Evolutionary conservation across 2,113 vertebrate genomes (phyloP).

Genomic region (Pandion haliaetus): DNA sequence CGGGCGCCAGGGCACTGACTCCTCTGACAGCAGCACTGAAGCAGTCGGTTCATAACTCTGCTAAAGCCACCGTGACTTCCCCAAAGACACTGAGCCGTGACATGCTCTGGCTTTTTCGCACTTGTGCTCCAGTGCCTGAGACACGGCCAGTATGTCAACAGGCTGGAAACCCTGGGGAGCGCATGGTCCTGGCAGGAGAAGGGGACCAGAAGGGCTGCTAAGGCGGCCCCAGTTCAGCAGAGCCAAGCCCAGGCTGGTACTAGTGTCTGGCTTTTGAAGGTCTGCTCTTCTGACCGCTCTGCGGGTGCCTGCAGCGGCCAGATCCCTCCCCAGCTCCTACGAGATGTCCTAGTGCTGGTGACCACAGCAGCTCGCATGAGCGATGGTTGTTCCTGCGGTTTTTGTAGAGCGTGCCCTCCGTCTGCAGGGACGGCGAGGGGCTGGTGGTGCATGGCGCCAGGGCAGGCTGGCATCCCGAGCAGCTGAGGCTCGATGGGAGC

Average conservation of each 20-base stretch:
- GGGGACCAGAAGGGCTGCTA: not conserved
- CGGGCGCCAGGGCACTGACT: fast-evolving
- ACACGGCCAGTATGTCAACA: fast-evolving
- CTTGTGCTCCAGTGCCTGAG: not conserved
- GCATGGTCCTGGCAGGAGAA: fast-evolving
- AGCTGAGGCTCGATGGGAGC: not conserved
- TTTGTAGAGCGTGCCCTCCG: fast-evolving
- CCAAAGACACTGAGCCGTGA: not conserved
- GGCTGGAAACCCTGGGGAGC: not conserved
- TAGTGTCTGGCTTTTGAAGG: not conserved
- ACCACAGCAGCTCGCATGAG: not conserved
- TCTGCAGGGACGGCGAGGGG: not conserved
- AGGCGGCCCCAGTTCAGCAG: not conserved
- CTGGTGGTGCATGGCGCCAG: fast-evolving
- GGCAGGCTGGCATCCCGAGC: not conserved
- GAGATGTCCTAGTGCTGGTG: not conserved
- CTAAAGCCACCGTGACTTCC: not conserved
- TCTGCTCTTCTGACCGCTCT: not conserved
- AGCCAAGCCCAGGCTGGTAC: not conserved
- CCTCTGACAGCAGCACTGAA: fast-evolving
- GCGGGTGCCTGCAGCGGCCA: not conserved
- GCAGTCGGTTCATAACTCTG: fast-evolving
- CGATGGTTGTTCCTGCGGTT: fast-evolving
- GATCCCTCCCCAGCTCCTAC: not conserved
- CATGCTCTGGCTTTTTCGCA: not conserved